Conservation (phyloP, 2,888 invertebrate species). For the Ochropleura leucogaster region DNA sequence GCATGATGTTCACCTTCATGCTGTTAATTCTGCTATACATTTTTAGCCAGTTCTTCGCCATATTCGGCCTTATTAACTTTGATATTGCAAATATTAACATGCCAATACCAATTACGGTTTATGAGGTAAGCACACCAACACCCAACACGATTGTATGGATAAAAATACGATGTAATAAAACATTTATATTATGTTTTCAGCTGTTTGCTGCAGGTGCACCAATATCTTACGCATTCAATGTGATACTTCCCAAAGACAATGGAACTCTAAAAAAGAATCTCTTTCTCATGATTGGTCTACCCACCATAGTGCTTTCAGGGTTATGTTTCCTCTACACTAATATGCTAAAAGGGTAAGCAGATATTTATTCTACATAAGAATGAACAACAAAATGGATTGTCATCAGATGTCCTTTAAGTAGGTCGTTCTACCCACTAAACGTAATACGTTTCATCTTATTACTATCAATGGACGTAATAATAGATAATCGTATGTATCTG, state of each 20-base stretch:
- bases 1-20: slow-evolving; percentile 87
- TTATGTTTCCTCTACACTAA: slow-evolving; percentile 87
- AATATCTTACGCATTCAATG: slow-evolving; percentile 85
- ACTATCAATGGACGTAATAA: slow-evolving; percentile 36
- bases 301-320: slow-evolving; percentile 80
- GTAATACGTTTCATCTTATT: slow-evolving; percentile 42
- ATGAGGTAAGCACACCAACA: slow-evolving; percentile 78
- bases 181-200: slow-evolving; percentile 70
- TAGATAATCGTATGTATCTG: slow-evolving; percentile 39
- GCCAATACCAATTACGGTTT: slow-evolving; percentile 85
- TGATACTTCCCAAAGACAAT: slow-evolving; percentile 79
- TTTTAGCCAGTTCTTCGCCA: slow-evolving; percentile 88
- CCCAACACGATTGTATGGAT: background rate
- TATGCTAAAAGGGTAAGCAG: slow-evolving; percentile 85
- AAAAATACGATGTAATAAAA: background rate
- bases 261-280: slow-evolving; percentile 80
- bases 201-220: slow-evolving; percentile 87
- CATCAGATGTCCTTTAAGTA: slow-evolving; percentile 32
- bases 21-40: slow-evolving; percentile 83
- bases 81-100: slow-evolving; percentile 86
- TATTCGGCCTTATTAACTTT: slow-evolving; percentile 86
- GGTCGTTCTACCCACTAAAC: slow-evolving; percentile 29
- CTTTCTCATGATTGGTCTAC: slow-evolving; percentile 81
- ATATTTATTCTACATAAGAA: slow-evolving; percentile 22
- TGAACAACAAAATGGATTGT: slow-evolving; percentile 24